Percentiles rank a stretch among this genome's conserved stretches.
phyloP scores from a whole-genome alignment of 2,113 vertebrate genomes.

The Lepus americanus region DNA sequence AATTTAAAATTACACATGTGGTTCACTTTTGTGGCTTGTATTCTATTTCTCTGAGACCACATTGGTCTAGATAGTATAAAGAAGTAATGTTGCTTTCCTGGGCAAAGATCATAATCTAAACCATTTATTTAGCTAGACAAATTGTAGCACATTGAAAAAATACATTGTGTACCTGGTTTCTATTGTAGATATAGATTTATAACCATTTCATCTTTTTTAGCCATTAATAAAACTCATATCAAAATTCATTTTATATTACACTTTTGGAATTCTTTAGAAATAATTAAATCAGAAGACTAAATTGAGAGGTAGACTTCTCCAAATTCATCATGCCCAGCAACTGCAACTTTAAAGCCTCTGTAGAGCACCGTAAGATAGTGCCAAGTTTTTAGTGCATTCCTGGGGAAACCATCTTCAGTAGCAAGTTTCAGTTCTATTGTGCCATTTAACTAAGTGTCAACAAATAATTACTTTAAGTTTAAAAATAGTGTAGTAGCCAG shows the following conservation, averaged over 20 bases:
- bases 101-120: conserved; percentile 42
- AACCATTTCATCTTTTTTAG: conserved; percentile 43
- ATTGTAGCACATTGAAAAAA: conserved; percentile 28
- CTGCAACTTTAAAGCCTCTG: not conserved
- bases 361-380: not conserved
- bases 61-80: conserved; percentile 22
- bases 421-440: not conserved
- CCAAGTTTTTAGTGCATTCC: not conserved
- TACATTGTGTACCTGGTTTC: conserved; percentile 19
- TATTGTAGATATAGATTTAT: not conserved
- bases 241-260: conserved; percentile 46
- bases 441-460: conserved; percentile 11
- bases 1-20: not conserved
- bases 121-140: conserved; percentile 47
- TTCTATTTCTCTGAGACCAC: conserved; percentile 35
- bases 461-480: conserved; percentile 29
- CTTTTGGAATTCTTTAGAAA: conserved; percentile 32
- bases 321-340: not conserved
- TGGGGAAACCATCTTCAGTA: conserved; percentile 1
- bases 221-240: conserved; percentile 47
- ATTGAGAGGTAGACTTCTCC: conserved; percentile 14
- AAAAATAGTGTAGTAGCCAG: not conserved
- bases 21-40: not conserved
- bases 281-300: conserved; percentile 10
- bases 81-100: conserved; percentile 33